Base-by-base conservation (phyloP, 2,113 vertebrate species). In the Hippocampus zosterae region DNA sequence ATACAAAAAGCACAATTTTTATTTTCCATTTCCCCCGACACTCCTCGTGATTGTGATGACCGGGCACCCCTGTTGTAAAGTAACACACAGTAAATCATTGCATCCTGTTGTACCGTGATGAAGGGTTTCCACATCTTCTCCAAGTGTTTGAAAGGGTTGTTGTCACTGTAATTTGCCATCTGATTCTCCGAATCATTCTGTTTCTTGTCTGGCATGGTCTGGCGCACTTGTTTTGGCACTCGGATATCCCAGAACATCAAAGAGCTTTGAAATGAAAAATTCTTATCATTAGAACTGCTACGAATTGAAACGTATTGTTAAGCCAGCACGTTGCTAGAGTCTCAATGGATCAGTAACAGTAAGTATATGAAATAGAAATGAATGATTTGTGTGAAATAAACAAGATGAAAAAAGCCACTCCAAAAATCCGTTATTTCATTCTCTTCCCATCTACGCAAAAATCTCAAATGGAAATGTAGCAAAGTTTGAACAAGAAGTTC, bases 221-320 rank as follows among this genome's bases (percentile, higher is more conserved):
- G 81, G 12, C 60, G 27, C 10, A 18, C 2, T 25, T 25, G 2
- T 74, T 81, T 92, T 0, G 80, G 85, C 23, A 71, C 25, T 73
- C 95, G 92, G 72, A 96, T 84, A 79, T 95, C 93, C 97, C 97
- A 98, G 90, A 99, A 94, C 77, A 94, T 90, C 74, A 98, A 4
- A 59, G 89, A 85, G 69, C 97, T 95, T 85, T 52, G 40, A 5
- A 65, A 37, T n/a, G 18, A 46, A 48, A 50, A 42, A 29, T 25
- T 12, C 0, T 29, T 0, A 37, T 71, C 19, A 73, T 23, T 23
- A 11, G 21, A n/a, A 55, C 21, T 10, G 1, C 8, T 11, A 55
- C 19, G 3, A 55, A 55, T 55, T 55, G 21, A 55, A 3, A n/a
- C 2, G 2, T 53, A 53, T 55, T 55, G 21, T 55, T 23, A n/a